Percentiles rank a stretch among this genome's conserved stretches.
These are phyloP conservation scores for Bolborhynchus lineola DNA, from an alignment of 2,113 vertebrate genomes.

Conservation along the genomic window DNA sequence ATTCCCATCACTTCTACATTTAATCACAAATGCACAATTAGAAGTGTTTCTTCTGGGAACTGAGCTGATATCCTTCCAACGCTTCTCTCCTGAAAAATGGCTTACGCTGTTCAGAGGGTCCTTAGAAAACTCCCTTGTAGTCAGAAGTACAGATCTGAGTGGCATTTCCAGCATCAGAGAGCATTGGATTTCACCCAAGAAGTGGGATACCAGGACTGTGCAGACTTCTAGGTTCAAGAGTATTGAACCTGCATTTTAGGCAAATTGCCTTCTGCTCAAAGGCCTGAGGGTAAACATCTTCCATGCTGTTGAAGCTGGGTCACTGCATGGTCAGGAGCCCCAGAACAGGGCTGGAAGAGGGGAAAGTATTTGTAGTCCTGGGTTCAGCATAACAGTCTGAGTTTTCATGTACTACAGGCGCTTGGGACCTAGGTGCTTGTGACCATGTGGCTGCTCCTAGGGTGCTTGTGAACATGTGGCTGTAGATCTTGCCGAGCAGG, in stretches of 20 bases:
- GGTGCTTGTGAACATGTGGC: fast-evolving
- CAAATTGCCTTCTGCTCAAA: background rate
- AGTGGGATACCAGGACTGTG: background rate
- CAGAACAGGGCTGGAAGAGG: background rate
- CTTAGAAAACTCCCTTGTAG: background rate
- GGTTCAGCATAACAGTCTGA: background rate
- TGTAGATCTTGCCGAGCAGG: background rate
- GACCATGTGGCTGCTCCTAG: background rate
- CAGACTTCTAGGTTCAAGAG: background rate
- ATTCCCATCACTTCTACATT: background rate
- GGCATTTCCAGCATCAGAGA: background rate
- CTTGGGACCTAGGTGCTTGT: background rate
- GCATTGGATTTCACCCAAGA: background rate
- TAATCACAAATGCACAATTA: background rate
- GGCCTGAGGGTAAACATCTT: background rate
- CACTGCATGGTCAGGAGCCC: background rate
- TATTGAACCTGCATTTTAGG: background rate
- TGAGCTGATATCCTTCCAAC: background rate
- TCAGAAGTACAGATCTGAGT: background rate
- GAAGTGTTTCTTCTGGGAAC: background rate
- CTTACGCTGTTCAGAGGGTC: background rate
- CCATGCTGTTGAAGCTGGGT: background rate
- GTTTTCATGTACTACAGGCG: background rate
- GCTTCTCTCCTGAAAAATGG: background rate
- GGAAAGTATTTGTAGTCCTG: background rate